A percentile compares a stretch with the other conserved stretches of the same genome.
phyloP scores from a whole-genome alignment of 2,888 invertebrate species.

The Orgyia antiqua region DNA sequence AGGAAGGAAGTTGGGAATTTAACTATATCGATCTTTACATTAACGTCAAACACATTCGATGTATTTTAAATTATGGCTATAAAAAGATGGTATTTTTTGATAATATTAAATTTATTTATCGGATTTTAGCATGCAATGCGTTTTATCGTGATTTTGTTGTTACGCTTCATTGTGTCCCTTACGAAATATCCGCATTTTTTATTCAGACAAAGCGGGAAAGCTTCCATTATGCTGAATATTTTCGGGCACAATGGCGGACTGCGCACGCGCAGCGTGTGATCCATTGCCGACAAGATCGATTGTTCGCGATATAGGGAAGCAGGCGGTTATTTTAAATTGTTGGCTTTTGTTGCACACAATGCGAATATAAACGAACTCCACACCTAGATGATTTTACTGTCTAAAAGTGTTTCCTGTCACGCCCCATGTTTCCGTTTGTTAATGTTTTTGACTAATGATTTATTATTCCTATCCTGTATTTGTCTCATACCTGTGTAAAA shows the following conservation, averaged over 20 bases:
- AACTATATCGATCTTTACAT: conserved; percentile 27
- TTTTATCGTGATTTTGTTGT: conserved; percentile 40
- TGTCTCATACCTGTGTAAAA: conserved; percentile 5
- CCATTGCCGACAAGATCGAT: conserved; percentile 55
- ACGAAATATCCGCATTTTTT: conserved; percentile 66
- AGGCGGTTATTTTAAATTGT: conserved; percentile 62
- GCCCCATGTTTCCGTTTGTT: conserved; percentile 43
- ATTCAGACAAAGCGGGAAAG: conserved; percentile 60
- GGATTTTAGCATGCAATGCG: conserved; percentile 12
- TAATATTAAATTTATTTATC: conserved; percentile 5
- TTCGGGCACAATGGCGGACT: conserved; percentile 58
- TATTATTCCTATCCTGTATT: conserved; percentile 19
- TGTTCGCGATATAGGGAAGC: conserved; percentile 60
- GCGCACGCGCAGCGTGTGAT: conserved; percentile 73
- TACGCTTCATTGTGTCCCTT: conserved; percentile 52
- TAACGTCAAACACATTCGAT: conserved; percentile 2
- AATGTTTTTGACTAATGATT: conserved; percentile 32
- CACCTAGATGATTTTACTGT: conserved; percentile 55
- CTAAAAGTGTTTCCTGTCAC: conserved; percentile 63
- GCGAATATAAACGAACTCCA: conserved; percentile 55
- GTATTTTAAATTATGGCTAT: background rate
- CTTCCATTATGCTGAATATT: conserved; percentile 66
- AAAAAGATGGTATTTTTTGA: background rate
- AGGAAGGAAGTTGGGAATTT: conserved; percentile 53
- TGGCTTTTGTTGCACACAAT: conserved; percentile 56